phyloP scores from a whole-genome alignment of 2,797 vertebrate genomes.

The Thamnophis elegans region DNA sequence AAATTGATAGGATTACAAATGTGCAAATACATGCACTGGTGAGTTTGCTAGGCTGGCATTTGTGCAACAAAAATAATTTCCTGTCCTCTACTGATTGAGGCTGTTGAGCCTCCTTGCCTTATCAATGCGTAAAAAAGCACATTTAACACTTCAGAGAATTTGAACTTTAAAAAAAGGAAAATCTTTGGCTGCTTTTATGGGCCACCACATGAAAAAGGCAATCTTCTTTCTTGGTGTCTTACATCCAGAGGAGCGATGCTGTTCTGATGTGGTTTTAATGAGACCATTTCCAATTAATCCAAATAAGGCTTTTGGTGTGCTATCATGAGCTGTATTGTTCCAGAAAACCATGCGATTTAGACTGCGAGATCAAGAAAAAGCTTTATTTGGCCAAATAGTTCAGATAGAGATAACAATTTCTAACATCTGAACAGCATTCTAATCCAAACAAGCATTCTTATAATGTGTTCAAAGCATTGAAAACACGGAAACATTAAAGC shows the following conservation, averaged over 20 bases:
- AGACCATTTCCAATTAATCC: conserved; percentile 12
- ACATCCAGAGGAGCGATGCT: conserved; percentile 5
- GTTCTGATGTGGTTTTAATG: conserved; percentile 11
- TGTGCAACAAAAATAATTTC: conserved; percentile 13
- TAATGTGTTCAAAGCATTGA: too few species aligned
- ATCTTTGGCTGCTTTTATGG: conserved; percentile 8
- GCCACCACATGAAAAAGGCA: neutral
- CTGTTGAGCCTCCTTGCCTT: conserved; percentile 22
- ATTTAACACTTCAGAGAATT: conserved; percentile 3
- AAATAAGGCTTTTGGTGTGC: neutral
- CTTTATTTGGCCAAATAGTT: too few species aligned
- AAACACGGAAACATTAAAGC: too few species aligned
- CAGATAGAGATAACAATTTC: too few species aligned
- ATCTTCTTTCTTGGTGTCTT: rapidly evolving
- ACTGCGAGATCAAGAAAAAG: too few species aligned
- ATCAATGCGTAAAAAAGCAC: conserved; percentile 7
- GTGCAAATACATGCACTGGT: neutral
- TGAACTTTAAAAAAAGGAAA: conserved; percentile 8
- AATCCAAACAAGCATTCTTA: too few species aligned
- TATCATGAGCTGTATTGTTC: neutral
- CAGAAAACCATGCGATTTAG: too few species aligned
- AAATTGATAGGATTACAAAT: neutral
- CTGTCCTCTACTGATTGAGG: conserved; percentile 20
- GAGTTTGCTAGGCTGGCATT: neutral
- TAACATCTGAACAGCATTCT: too few species aligned